Conservation (phyloP, 2,797 vertebrate genomes). For the Synaphobranchus kaupii region DNA sequence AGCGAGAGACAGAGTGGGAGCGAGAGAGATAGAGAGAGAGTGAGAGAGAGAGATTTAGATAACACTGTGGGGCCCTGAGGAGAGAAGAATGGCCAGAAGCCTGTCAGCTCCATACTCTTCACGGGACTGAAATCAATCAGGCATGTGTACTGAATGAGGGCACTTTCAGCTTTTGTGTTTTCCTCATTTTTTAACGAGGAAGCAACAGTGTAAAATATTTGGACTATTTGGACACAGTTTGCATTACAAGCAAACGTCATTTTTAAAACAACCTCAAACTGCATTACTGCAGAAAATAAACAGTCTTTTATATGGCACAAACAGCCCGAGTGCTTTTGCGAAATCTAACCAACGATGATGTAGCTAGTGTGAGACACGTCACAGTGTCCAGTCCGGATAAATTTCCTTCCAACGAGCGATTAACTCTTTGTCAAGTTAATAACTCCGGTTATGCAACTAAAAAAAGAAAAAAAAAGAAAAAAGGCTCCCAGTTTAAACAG, state of each 20-base stretch:
- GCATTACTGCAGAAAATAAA: background rate
- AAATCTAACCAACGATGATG: background rate
- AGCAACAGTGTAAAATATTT: background rate
- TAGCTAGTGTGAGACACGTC: background rate
- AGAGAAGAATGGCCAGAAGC: background rate
- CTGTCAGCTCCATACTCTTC: slow-evolving; percentile 25
- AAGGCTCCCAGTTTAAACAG: background rate
- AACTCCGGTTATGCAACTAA: background rate
- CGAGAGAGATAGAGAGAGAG: too few relatives aligned
- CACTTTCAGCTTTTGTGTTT: background rate
- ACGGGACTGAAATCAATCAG: slow-evolving; percentile 33
- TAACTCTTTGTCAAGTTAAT: background rate
- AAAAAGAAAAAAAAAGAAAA: background rate
- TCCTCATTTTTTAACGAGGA: background rate
- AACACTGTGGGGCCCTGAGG: background rate
- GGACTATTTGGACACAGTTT: background rate
- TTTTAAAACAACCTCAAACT: background rate
- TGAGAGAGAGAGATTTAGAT: background rate
- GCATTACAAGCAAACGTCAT: background rate
- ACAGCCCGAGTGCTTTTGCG: background rate
- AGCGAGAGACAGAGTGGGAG: background rate
- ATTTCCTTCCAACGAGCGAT: background rate
- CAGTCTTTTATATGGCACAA: background rate
- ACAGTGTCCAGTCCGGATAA: background rate
- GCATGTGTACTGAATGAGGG: background rate